Evolutionary conservation across 2,797 vertebrate species (phyloP), one percentile per base, ranked within the genome.

Genomic region (Muscicapa striata): DNA sequence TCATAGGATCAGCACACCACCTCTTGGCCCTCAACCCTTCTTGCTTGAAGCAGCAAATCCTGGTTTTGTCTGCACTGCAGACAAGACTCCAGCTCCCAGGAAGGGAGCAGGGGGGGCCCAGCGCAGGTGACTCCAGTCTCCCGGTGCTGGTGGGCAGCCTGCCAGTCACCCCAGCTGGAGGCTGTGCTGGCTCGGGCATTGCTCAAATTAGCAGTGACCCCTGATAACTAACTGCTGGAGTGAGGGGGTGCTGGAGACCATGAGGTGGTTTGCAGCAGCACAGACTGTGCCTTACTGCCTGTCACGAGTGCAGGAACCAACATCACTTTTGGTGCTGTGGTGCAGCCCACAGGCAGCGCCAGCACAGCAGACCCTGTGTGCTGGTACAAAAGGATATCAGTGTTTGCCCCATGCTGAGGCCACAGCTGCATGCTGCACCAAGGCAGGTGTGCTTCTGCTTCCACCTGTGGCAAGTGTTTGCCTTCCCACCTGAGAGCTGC

Each of bases 91-190:
- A 4, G 62, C 62, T 76, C 80, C 81, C 59, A 59, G 75, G 67
- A 79, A 58, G 72, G 81, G n/a, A 91, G 86, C 2, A 0, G 40
- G 21, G 68, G 68, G 43, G 55, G 34, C 70, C 30, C 55, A 73
- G 72, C 0, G 0, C 66, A 80, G 73, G 81, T 92, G 69, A 66
- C 84, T 32, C 5, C 1, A 3, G 59, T 51, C 38, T 93, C 64
- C 69, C 15, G 11, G 69, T 49, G 58, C 66, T 0, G 3, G 49
- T 45, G 52, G 87, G 84, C 93, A 90, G 81, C 36, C 66, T 75
- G 83, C 86, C 83, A 77, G 40, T 45, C 86, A 79, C 49, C 68
- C 69, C 89, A 70, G 69, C 94, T 75, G 87, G 94, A 81, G 45
- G 62, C 62, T 74, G 34, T 48, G 69, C 68, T 34, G 78, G 22